These are phyloP conservation scores for Chiroxiphia lanceolata DNA, from an alignment of 2,797 vertebrate species.

Conservation along the genomic window DNA sequence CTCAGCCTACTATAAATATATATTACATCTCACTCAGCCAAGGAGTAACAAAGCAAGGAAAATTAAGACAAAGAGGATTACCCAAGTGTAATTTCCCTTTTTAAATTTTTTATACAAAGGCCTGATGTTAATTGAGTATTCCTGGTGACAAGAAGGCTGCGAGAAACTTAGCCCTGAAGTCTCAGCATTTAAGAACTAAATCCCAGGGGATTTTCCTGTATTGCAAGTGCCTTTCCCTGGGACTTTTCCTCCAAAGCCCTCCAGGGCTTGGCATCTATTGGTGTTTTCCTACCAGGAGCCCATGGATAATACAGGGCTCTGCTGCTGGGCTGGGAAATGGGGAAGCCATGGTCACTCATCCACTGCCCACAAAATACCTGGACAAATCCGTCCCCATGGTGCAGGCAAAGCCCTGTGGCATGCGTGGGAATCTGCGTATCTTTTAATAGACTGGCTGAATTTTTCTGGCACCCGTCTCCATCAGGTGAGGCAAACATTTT, in stretches of 20 bases:
- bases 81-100: slow-evolving; percentile 52
- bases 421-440: not conserved
- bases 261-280: not conserved
- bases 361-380: not conserved
- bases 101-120: slow-evolving; percentile 43
- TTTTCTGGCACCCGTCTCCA: not conserved
- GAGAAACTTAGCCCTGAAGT: not conserved
- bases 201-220: not conserved
- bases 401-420: not conserved
- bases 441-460: not conserved
- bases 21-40: not conserved
- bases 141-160: slow-evolving; percentile 25
- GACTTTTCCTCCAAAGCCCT: not conserved
- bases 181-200: not conserved
- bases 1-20: slow-evolving; percentile 34
- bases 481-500: slow-evolving; percentile 1
- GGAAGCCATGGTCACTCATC: not conserved
- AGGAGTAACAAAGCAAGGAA: slow-evolving; percentile 63
- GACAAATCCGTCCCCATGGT: not conserved
- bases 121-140: slow-evolving; percentile 20
- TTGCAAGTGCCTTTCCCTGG: not conserved
- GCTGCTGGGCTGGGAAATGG: not conserved
- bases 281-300: not conserved
- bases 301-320: not conserved
- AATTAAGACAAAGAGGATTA: slow-evolving; percentile 63